These are phyloP conservation scores for Acanthochromis polyacanthus DNA, from an alignment of 2,113 vertebrate species.

Conservation along the genomic window DNA sequence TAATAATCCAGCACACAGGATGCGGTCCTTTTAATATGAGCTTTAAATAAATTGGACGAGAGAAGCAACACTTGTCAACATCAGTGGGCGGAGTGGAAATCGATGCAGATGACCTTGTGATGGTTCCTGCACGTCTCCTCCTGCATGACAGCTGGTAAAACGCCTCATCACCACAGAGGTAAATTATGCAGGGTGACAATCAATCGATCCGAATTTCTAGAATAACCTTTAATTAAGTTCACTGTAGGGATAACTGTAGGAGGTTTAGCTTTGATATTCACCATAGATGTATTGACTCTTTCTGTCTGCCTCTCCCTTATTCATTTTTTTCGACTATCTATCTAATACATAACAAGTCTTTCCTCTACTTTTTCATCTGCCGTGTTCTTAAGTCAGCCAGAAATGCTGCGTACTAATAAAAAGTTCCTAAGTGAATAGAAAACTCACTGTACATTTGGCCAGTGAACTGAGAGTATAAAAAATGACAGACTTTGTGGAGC, in stretches of 20 bases:
- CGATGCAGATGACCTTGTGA: constrained; percentile 56
- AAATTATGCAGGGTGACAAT: constrained; percentile 57
- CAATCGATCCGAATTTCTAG: constrained; percentile 59
- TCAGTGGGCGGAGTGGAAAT: constrained; percentile 43
- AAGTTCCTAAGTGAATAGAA: neutral
- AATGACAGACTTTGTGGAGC: neutral
- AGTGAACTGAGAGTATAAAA: neutral
- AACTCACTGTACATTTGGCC: neutral
- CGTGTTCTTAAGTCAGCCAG: no score
- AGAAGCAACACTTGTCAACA: constrained; percentile 33
- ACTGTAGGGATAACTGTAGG: constrained; percentile 22
- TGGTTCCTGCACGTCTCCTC: constrained; percentile 3
- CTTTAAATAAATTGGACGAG: constrained; percentile 48
- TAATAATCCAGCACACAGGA: constrained; percentile 9
- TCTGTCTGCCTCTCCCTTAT: neutral
- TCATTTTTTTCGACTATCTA: no score
- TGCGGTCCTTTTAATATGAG: constrained; percentile 43
- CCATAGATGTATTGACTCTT: constrained; percentile 11
- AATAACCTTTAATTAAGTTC: constrained; percentile 67
- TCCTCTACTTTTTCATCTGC: neutral
- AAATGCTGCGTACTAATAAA: neutral
- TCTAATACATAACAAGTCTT: no score
- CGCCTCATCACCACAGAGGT: constrained; percentile 34
- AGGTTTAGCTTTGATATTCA: constrained; percentile 54
- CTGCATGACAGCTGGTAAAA: constrained; percentile 47